These are phyloP conservation scores for Torymus texanus DNA, from an alignment of 2,888 invertebrate genomes.

Conservation along the genomic window DNA sequence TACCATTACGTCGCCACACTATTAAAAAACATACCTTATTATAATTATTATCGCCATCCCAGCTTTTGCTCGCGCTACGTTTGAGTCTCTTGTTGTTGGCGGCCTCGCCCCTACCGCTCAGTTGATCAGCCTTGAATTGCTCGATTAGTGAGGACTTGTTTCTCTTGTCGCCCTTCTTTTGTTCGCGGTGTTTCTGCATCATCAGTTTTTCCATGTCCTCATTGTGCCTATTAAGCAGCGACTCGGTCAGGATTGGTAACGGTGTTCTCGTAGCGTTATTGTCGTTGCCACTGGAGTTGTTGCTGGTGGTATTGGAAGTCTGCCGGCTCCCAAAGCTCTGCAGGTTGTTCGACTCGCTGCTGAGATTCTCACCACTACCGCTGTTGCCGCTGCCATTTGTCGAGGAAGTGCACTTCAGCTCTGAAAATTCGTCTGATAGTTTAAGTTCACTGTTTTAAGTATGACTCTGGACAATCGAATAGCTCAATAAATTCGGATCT, in stretches of 20 bases:
- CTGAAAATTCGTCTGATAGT: conserved; percentile 49
- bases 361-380: conserved; percentile 79
- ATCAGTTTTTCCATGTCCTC: conserved; percentile 88
- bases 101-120: not conserved
- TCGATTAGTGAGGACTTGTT: conserved; percentile 73
- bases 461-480: too few relatives aligned
- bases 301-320: conserved; percentile 75
- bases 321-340: conserved; percentile 76
- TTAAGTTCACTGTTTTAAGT: too few relatives aligned
- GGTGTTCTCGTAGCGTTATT: too few relatives aligned
- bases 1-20: too few relatives aligned
- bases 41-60: conserved; percentile 77
- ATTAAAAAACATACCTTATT: conserved; percentile 62
- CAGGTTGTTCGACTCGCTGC: conserved; percentile 78
- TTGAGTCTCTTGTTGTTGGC: conserved; percentile 75
- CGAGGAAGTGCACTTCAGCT: conserved; percentile 75
- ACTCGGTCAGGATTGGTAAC: conserved; percentile 78
- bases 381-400: conserved; percentile 78
- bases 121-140: conserved; percentile 65
- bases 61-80: conserved; percentile 79
- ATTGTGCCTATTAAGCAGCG: conserved; percentile 82
- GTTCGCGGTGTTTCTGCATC: conserved; percentile 82
- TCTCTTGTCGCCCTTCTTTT: conserved; percentile 76
- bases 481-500: too few relatives aligned
- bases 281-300: conserved; percentile 61